Evolutionary conservation across 2,888 invertebrate species (phyloP), one percentile per base, ranked within the genome.

Genomic region (Apodemia duryi): DNA sequence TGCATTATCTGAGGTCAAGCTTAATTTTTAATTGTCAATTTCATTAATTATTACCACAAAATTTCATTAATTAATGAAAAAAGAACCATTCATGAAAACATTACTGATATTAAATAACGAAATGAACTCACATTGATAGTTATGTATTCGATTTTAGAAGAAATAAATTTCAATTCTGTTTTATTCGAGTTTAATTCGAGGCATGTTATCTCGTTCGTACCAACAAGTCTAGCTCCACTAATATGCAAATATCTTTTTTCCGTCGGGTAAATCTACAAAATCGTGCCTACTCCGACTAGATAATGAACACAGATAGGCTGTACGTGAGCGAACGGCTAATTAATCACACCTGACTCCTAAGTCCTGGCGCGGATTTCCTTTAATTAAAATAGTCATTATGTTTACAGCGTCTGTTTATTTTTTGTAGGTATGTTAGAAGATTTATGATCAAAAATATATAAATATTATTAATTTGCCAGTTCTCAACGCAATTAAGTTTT

Each of bases 211-310:
- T 68, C 63, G 41, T 41, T 61, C 65, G 54, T 69, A 70, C 38
- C 38, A 38, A 38, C 71, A 69, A 71, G 70, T 66, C 72, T 65
- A 69, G 69, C 69, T 60, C 71, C 66, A 70, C 71, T 72, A 75
- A 76, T 79, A 79, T 81, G 81, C 77, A 80, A 85, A 79, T 78
- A 68, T 66, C 69, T 76, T 78, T 79, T 79, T 78, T 75, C 72
- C 70, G 68, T 68, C 65, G 66, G 75, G 73, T 77, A 76, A 79
- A 84, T 84, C 82, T 81, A 78, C 79, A 78, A 79, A 84, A 84
- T 87, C 87, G 85, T 84, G 85, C 83, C 79, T 77, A 74, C 68
- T 63, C 72, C 71, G 81, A 80, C 79, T 85, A 85, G 88, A 88
- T 88, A 88, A 86, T 84, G 83, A 81, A 78, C 73, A 71, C 67